phyloP scores from a whole-genome alignment of 2,888 invertebrate species.

The Anoplius nigerrimus region DNA sequence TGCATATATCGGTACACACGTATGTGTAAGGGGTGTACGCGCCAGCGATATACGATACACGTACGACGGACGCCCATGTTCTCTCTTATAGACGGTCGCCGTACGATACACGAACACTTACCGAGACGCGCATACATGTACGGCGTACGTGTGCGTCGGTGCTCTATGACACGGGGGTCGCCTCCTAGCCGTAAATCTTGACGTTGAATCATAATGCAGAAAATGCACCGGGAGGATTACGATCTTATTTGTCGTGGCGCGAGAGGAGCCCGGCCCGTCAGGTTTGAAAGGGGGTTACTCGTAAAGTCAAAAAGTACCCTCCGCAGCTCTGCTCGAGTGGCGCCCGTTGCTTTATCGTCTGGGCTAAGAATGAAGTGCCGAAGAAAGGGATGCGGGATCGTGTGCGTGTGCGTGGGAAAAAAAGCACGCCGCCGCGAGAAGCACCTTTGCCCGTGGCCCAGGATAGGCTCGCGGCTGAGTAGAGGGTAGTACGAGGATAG shows the following conservation, averaged over 20 bases:
- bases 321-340: constrained; percentile 2
- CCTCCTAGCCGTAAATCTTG: constrained; percentile 38
- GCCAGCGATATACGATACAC: not conserved
- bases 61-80: not conserved
- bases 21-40: too few species aligned
- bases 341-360: constrained; percentile 34
- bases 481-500: too few species aligned
- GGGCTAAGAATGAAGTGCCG: constrained; percentile 29
- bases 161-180: not conserved
- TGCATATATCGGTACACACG: too few species aligned
- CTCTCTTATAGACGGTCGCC: not conserved
- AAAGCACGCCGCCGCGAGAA: not conserved
- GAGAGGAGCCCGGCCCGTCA: constrained; percentile 15
- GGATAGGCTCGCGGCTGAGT: too few species aligned
- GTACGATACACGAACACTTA: too few species aligned
- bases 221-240: constrained; percentile 47
- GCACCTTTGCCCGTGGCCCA: not conserved
- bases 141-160: not conserved
- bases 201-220: constrained; percentile 43
- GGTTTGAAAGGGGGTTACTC: constrained; percentile 29
- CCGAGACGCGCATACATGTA: not conserved
- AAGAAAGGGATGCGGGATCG: constrained; percentile 17
- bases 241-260: constrained; percentile 43
- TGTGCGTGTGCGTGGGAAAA: not conserved
- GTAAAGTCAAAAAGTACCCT: constrained; percentile 32